These are phyloP conservation scores for Drosophila sulfurigaster DNA, from an alignment of 1,140 invertebrate species.

Conservation along the genomic window DNA sequence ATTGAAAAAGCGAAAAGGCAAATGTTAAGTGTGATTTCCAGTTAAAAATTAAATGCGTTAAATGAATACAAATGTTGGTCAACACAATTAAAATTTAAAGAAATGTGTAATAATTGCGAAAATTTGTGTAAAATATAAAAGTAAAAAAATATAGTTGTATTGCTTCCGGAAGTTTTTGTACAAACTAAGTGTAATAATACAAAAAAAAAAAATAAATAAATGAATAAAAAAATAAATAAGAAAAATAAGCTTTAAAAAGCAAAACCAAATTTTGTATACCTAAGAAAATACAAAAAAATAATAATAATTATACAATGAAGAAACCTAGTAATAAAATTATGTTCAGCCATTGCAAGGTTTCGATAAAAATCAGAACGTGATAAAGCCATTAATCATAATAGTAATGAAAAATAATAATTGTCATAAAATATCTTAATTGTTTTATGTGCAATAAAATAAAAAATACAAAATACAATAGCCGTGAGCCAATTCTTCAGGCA, in stretches of 20 bases:
- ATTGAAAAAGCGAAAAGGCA: neutral
- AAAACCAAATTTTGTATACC: too few relatives aligned
- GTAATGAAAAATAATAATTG: neutral
- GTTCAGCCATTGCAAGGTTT: neutral
- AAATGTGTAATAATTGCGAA: neutral
- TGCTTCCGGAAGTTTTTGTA: too few relatives aligned
- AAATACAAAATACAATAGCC: slow-evolving; percentile 5
- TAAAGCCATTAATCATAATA: slow-evolving; percentile 26
- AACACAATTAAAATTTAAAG: neutral
- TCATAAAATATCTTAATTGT: neutral
- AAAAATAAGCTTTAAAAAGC: too few relatives aligned
- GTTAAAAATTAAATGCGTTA: neutral
- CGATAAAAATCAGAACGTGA: slow-evolving; percentile 23
- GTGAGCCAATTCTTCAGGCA: slow-evolving; percentile 25
- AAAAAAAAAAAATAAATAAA: too few relatives aligned
- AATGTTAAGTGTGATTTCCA: slow-evolving; percentile 3
- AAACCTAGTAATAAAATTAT: slow-evolving; percentile 17
- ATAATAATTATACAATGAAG: neutral
- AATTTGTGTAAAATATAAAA: too few relatives aligned
- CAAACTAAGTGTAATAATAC: too few relatives aligned
- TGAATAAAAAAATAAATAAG: too few relatives aligned
- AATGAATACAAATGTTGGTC: neutral
- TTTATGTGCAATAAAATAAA: neutral
- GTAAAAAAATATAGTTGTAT: too few relatives aligned
- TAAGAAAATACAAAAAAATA: too few relatives aligned